phyloP scores from a whole-genome alignment of 1,140 invertebrate species.

The Heliconius nattereri region DNA sequence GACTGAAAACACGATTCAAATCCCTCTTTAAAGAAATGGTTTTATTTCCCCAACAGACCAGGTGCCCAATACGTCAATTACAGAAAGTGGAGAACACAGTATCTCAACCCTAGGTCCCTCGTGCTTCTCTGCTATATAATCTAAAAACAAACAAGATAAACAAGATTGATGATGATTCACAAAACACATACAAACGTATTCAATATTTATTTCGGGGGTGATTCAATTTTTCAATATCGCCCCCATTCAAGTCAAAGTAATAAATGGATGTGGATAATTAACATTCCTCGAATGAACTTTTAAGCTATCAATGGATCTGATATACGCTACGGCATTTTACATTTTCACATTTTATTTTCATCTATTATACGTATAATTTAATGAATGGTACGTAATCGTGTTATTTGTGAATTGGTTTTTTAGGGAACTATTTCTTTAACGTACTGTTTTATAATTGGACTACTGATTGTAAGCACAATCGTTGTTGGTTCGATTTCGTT shows the following conservation, averaged over 20 bases:
- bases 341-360: neutral
- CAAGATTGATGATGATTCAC: neutral
- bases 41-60: too few relatives aligned
- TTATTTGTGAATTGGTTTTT: neutral
- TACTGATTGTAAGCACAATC: too few relatives aligned
- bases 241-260: constrained; percentile 3
- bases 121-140: too few relatives aligned
- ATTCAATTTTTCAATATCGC: neutral
- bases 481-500: too few relatives aligned
- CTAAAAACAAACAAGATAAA: too few relatives aligned
- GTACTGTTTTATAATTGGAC: too few relatives aligned
- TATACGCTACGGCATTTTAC: neutral
- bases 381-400: neutral
- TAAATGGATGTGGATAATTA: constrained; percentile 3
- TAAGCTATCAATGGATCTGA: neutral
- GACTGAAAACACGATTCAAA: too few relatives aligned
- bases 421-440: neutral
- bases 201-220: constrained; percentile 4
- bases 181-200: neutral
- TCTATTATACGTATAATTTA: neutral
- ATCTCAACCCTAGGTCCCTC: too few relatives aligned
- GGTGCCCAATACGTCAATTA: too few relatives aligned
- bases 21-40: too few relatives aligned
- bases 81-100: too few relatives aligned
- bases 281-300: constrained; percentile 8